Conservation (phyloP, 2,888 invertebrate species). For the Pristionchus fissidentatus region DNA sequence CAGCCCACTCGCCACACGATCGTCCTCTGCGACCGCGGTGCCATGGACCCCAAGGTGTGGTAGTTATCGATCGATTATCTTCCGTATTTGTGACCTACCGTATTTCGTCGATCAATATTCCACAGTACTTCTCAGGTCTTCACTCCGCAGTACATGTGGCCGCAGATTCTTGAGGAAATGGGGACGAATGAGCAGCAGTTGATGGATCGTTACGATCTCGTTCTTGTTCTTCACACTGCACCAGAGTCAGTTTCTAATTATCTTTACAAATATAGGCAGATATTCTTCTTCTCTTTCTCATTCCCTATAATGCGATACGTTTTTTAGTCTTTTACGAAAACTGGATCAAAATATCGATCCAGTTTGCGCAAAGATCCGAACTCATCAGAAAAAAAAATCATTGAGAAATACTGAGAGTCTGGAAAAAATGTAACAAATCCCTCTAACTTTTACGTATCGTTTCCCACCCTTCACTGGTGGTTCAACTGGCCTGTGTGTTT, state of each 20-base stretch:
- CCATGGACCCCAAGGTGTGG: slow-evolving; percentile 39
- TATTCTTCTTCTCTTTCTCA: background rate
- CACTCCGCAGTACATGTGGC: slow-evolving; percentile 46
- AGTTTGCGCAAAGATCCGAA: no score
- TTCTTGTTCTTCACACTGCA: slow-evolving; percentile 46
- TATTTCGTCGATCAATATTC: background rate
- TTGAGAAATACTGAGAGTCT: no score
- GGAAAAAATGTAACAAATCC: no score
- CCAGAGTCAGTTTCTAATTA: slow-evolving; percentile 28
- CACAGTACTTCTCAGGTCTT: slow-evolving; percentile 41
- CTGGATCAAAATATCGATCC: no score
- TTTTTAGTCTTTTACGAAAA: no score
- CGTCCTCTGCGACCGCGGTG: slow-evolving; percentile 44
- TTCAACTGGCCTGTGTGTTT: no score
- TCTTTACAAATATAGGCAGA: background rate
- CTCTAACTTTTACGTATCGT: no score
- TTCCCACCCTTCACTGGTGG: no score
- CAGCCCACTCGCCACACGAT: slow-evolving; percentile 44
- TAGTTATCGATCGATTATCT: background rate
- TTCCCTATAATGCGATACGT: background rate
- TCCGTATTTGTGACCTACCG: background rate
- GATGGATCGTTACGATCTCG: slow-evolving; percentile 37
- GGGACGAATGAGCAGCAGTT: slow-evolving; percentile 17
- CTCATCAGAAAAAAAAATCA: no score
- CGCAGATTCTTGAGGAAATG: slow-evolving; percentile 44